phyloP scores from a whole-genome alignment of 2,797 vertebrate species.

The Paedocypris micromegethes region DNA sequence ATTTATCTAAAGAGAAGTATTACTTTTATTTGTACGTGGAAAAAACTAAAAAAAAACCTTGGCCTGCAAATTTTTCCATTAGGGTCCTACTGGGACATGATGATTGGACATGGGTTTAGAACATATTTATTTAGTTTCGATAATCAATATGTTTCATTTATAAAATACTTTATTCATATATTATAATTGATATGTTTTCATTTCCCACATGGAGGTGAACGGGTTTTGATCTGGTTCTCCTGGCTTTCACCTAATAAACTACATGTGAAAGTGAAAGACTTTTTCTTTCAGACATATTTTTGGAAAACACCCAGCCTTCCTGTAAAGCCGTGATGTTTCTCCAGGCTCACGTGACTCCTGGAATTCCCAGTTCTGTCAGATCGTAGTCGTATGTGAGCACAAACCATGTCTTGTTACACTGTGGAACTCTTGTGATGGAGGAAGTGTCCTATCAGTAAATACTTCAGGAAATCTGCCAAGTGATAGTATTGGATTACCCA shows the following conservation, averaged over 20 bases:
- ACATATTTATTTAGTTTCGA: too few relatives aligned
- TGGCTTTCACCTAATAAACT: neutral
- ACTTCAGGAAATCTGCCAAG: constrained; percentile 7
- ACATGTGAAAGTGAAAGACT: constrained; percentile 4
- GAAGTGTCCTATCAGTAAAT: neutral
- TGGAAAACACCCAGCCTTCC: constrained; percentile 23
- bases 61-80: too few relatives aligned
- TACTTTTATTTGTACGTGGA: too few relatives aligned
- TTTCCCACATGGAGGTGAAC: too few relatives aligned
- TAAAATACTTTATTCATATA: too few relatives aligned
- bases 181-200: too few relatives aligned
- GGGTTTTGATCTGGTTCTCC: too few relatives aligned
- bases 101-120: too few relatives aligned
- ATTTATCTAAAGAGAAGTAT: too few relatives aligned
- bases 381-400: constrained; percentile 6
- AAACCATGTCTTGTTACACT: constrained; percentile 6
- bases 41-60: too few relatives aligned
- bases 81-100: too few relatives aligned
- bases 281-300: neutral
- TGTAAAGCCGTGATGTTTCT: constrained; percentile 8
- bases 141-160: too few relatives aligned
- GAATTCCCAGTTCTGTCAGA: neutral
- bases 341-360: constrained; percentile 4
- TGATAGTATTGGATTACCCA: constrained; percentile 14
- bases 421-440: constrained; percentile 6